phyloP scores from a whole-genome alignment of 2,888 invertebrate species.

The Sylvicola fuscatus region DNA sequence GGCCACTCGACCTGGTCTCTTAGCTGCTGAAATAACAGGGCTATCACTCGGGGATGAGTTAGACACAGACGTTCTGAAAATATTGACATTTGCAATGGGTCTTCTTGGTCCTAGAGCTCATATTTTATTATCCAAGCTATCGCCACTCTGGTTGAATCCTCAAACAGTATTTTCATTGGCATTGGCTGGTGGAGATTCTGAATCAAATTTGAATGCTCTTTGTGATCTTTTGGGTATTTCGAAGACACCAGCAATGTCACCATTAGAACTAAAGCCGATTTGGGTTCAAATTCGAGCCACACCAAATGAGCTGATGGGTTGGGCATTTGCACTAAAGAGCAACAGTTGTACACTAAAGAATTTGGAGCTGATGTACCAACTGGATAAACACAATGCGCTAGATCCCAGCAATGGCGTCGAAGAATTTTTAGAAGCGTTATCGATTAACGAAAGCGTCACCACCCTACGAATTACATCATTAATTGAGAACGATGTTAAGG shows the following conservation, averaged over 20 bases:
- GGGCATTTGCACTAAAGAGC: slow-evolving; percentile 28
- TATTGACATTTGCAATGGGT: slow-evolving; percentile 29
- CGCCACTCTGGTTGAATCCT: slow-evolving; percentile 29
- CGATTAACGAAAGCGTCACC: slow-evolving; percentile 30
- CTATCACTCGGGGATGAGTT: slow-evolving; percentile 21
- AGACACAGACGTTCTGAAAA: slow-evolving; percentile 22
- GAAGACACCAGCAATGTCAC: slow-evolving; percentile 24
- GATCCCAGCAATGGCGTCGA: slow-evolving; percentile 22
- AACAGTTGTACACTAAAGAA: slow-evolving; percentile 28
- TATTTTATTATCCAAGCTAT: slow-evolving; percentile 27
- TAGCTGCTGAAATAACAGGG: slow-evolving; percentile 26
- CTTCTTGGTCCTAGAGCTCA: slow-evolving; percentile 29
- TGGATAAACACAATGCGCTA: slow-evolving; percentile 23
- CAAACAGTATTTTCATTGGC: slow-evolving; percentile 30
- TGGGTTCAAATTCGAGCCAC: slow-evolving; percentile 25
- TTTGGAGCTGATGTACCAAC: slow-evolving; percentile 28
- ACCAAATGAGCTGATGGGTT: slow-evolving; percentile 28
- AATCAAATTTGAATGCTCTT: slow-evolving; percentile 29
- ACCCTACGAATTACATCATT: slow-evolving; percentile 29
- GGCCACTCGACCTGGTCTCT: slow-evolving; percentile 28
- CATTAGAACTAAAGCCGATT: slow-evolving; percentile 15
- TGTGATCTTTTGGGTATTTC: slow-evolving; percentile 28
- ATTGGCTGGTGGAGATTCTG: slow-evolving; percentile 30
- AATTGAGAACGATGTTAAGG: slow-evolving; percentile 30
- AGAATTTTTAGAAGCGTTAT: slow-evolving; percentile 28